These are phyloP conservation scores for Nesospiza acunhae DNA, from an alignment of 2,113 vertebrate species.

Conservation along the genomic window DNA sequence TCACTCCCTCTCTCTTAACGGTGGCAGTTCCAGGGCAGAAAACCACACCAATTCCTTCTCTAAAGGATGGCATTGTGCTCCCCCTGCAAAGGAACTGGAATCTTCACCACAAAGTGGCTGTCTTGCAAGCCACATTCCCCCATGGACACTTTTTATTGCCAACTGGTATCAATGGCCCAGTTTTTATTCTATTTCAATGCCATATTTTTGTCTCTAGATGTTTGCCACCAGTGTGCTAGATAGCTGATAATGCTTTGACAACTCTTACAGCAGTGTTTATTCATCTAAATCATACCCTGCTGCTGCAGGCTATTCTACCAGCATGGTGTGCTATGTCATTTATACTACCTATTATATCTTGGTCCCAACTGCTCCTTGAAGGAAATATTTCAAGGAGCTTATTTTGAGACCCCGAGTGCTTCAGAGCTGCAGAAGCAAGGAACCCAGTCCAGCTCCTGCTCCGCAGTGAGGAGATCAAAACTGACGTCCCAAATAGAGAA, in stretches of 20 bases:
- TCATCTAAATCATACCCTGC: neutral
- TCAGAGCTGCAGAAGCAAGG: neutral
- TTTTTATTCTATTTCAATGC: neutral
- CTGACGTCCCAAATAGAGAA: neutral
- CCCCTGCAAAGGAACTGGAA: neutral
- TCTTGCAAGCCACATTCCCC: neutral
- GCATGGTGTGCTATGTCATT: neutral
- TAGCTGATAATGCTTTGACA: neutral
- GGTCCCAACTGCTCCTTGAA: neutral
- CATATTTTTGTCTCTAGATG: neutral
- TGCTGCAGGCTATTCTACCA: neutral
- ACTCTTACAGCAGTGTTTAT: neutral
- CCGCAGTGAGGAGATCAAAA: neutral
- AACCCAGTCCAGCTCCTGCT: neutral
- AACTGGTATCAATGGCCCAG: neutral
- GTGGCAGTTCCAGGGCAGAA: neutral
- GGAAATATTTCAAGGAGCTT: neutral
- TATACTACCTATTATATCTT: neutral
- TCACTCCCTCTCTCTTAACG: neutral
- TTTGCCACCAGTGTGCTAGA: neutral
- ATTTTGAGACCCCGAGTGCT: neutral
- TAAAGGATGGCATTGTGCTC: neutral
- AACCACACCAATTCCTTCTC: accelerated
- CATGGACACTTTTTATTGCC: neutral
- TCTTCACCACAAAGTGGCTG: neutral